Base-by-base conservation (phyloP, 2,113 vertebrate genomes). In the Pangasianodon hypophthalmus region DNA sequence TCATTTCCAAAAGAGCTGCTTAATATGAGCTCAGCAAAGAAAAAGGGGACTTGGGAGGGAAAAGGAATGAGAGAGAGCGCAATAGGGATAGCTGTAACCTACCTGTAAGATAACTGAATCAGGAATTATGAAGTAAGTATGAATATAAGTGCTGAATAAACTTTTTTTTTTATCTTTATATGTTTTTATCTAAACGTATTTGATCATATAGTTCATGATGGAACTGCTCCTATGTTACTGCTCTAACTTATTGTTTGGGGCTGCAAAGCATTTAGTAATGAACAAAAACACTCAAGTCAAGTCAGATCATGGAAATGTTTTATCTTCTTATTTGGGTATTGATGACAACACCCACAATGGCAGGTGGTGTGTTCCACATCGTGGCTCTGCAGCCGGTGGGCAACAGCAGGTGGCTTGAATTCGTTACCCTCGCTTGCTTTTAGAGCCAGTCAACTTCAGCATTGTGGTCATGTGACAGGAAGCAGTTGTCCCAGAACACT, bases 401-500 rank as follows among this genome's bases (percentile, higher is more conserved):
- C 67, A 88, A 64, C 81, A 90, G 32, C 90, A 90, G 71, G 75
- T 88, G 90, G 82, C n/a, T 83, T 46, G 21, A 46, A 32, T 80
- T 85, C 44, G 26, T 79, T 64, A 85, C 80, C 13, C 26, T 69
- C 24, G 67, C 82, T 81, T 52, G 16, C n/a, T 48, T 19, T 85
- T 44, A 77, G 54, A 6, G 86, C 82, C 71, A 90, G 54, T 88
- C 29, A 6, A 75, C 41, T 44, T 41, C 58, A 46, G 67, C 24
- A 32, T 32, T 52, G 54, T 4, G 44, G 67, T 88, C 81, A 85
- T 85, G 56, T 84, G 86, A 85, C 56, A 44, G 71, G 86, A 88
- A 90, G 71, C 52, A 46, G 16, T 50, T 73, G n/a, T 52, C 81
- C 71, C 58, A 84, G 67, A 41, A 69, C 52, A 46, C 32, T 46